Percentiles rank a stretch among this genome's conserved stretches.
phyloP scores from a whole-genome alignment of 1,140 invertebrate genomes.

The Drosophila punjabiensis region DNA sequence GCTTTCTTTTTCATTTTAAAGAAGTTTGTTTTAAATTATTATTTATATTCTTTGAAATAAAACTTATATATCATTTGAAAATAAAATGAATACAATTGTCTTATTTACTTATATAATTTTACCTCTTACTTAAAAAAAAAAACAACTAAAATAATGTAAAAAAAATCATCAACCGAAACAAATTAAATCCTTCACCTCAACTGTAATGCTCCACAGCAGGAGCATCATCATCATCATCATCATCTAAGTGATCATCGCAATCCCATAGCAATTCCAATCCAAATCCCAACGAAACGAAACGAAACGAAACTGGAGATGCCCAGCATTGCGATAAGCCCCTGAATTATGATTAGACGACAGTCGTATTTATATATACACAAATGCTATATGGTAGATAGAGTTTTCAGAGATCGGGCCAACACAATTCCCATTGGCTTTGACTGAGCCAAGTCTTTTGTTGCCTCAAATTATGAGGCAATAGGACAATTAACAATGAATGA shows the following conservation, averaged over 20 bases:
- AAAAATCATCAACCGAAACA: background rate
- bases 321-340: conserved; percentile 70
- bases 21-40: background rate
- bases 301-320: conserved; percentile 69
- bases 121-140: no score
- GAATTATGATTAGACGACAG: conserved; percentile 74
- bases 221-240: conserved; percentile 21
- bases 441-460: conserved; percentile 38
- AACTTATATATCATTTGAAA: no score
- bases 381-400: conserved; percentile 31
- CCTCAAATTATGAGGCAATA: conserved; percentile 42
- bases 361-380: conserved; percentile 57
- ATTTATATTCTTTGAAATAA: background rate
- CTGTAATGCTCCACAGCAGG: conserved; percentile 18
- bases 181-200: background rate
- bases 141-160: no score
- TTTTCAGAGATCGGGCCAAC: conserved; percentile 1
- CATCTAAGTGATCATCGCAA: background rate
- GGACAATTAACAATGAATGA: conserved; percentile 42
- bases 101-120: no score
- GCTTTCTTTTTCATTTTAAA: background rate
- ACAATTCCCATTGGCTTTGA: conserved; percentile 5
- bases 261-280: conserved; percentile 25
- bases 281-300: conserved; percentile 48
- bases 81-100: no score